Evolutionary conservation across 2,113 vertebrate genomes (phyloP), one percentile per base, ranked within the genome.

Genomic region (Equus przewalskii): DNA sequence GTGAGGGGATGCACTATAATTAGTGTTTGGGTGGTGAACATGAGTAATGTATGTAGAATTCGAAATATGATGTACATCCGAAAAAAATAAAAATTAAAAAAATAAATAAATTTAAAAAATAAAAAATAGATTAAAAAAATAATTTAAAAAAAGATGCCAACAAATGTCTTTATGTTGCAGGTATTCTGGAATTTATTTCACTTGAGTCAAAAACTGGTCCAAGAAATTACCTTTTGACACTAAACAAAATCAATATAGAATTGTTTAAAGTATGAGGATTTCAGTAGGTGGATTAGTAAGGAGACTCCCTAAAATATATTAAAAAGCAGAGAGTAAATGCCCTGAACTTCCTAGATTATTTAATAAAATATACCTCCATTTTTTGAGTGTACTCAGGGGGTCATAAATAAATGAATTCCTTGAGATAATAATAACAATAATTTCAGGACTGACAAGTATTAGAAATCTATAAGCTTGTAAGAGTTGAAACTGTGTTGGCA

Each of bases 141-240:
- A 41, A 41, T 41, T 41, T 3, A 41, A 41, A 41, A 41, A 41
- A 41, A 41, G 46, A 80, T 49, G 13, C n/a, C 69, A 96, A 58
- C 33, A 65, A 36, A 1, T 87, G 70, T 69, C 62, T 93, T 89
- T 73, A 80, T 69, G 44, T 49, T 78, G 16, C 56, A 97, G 21
- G 30, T 33, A 15, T 92, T 89, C n/a, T 24, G 87, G 41, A 82
- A 85, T 69, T 72, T 60, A 36, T 94, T 85, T 80, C 30, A 89
- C 56, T 22, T 92, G 44, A 85, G 3, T 89, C 56, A 92, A 73
- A 91, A 81, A 75, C 15, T 30, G 7, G 9, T 58, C 56, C 26
- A 46, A 54, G 60, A 90, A 89, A 70, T 70, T 5, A 13, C 7
- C 28, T 36, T 85, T 36, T 86, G 49, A 70, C 18, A 56, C 9